These are phyloP conservation scores for Bombus sibiricus DNA, from an alignment of 1,140 invertebrate species.

Conservation along the genomic window DNA sequence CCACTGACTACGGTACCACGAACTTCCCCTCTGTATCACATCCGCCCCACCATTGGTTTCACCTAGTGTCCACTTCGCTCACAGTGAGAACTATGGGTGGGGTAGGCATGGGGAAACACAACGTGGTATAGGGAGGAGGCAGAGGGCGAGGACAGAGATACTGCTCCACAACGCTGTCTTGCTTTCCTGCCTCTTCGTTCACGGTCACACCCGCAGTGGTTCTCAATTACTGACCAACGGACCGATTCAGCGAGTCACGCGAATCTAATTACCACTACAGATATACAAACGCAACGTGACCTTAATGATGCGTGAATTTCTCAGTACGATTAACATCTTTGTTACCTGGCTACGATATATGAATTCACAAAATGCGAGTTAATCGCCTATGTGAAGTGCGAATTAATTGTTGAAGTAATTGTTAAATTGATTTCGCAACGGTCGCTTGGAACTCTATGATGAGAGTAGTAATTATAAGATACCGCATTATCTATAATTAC, in stretches of 20 bases:
- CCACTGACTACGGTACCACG: conserved; percentile 47
- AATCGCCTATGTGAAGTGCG: not conserved
- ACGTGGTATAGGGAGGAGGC: conserved; percentile 51
- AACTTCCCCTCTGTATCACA: conserved; percentile 56
- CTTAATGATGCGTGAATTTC: conserved; percentile 7
- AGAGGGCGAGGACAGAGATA: conserved; percentile 71
- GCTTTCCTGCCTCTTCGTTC: conserved; percentile 80
- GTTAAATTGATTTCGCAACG: conserved; percentile 5
- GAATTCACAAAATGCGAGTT: not conserved
- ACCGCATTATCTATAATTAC: not conserved
- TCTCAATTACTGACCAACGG: conserved; percentile 61
- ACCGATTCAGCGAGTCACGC: not conserved
- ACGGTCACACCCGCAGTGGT: conserved; percentile 80
- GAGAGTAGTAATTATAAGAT: not conserved
- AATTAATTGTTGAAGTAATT: conserved; percentile 2
- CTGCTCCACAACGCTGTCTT: conserved; percentile 79
- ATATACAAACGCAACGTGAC: not conserved
- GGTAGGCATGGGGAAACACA: conserved; percentile 55
- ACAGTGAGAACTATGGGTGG: conserved; percentile 63
- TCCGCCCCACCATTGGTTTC: conserved; percentile 44
- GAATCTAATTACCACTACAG: not conserved
- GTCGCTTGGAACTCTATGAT: not conserved
- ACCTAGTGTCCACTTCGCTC: conserved; percentile 76
- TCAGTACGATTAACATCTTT: conserved; percentile 8
- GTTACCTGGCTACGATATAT: not conserved